Evolutionary conservation across 2,113 vertebrate genomes (phyloP), one percentile per base, ranked within the genome.

Genomic region (Circaetus cinerascens): DNA sequence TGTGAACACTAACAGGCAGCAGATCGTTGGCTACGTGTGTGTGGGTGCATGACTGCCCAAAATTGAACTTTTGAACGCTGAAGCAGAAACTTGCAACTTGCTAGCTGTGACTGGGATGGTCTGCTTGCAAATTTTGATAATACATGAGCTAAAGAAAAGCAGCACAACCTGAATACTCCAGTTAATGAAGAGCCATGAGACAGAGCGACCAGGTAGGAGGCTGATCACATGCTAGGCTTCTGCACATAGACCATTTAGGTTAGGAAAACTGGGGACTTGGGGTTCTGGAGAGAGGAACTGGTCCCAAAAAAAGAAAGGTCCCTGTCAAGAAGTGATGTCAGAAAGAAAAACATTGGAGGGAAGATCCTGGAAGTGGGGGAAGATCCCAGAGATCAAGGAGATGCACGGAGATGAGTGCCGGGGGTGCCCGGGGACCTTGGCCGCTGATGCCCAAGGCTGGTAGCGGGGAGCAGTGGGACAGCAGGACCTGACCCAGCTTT

Each of bases 371-470:
- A 48, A 83, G 30, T 41, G 26, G 16, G 5, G 13, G 3, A 68
- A 53, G 53, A 57, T 51, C 34, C 20, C 0, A 0, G 48, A 69
- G 40, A 64, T 60, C 18, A 77, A 32, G 41, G 13, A 51, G 14
- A 13, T 48, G 10, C 2, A 3, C n/a, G 71, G 59, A 77, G 11
- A 9, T 1, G 26, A 43, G 34, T 13, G 46, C 34, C 0, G 1
- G 19, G 32, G n/a, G 27, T 76, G 41, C 21, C 27, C 0, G 0
- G 15, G 8, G 38, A 46, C 48, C 38, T 53, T 73, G 80, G 17
- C 27, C 4, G 0, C 15, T 40, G 46, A 32, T 1, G 7, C 10
- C 26, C 41, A 32, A 62, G 48, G 66, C 13, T 1, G 1, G 36
- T 11, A 60, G 38, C 0, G 0, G 40, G n/a, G n/a, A 80, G 40